Percentiles rank a stretch among this genome's conserved stretches.
Conservation (phyloP, 1,140 invertebrate genomes). For the Drosophila cardini region DNA sequence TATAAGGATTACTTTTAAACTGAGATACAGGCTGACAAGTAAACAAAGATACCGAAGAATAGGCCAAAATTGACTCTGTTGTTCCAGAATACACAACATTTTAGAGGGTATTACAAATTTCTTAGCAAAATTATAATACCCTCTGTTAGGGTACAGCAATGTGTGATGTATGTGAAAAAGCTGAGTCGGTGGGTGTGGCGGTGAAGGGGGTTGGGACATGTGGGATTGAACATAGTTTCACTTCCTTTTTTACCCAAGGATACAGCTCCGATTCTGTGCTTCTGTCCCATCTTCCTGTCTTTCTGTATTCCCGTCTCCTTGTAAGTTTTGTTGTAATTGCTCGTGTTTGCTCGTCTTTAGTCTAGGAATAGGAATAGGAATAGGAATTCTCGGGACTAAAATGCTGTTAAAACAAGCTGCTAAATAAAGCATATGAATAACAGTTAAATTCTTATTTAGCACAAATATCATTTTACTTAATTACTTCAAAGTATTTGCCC, state of each 20-base stretch:
- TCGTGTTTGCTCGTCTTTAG: background rate
- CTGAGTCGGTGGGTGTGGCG: no score
- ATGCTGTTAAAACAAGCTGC: conserved; percentile 17
- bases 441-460: background rate
- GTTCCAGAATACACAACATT: no score
- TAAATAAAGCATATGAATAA: conserved; percentile 21
- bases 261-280: background rate
- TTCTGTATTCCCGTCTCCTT: background rate
- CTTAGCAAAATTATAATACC: no score
- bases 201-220: no score
- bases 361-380: background rate
- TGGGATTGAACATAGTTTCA: background rate
- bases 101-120: no score
- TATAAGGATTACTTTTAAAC: no score
- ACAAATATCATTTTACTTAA: conserved; percentile 40
- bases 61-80: no score
- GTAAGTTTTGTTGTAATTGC: background rate
- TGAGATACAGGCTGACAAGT: no score
- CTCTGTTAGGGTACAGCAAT: conserved; percentile 13
- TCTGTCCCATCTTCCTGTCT: background rate
- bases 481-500: conserved; percentile 32
- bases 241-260: background rate
- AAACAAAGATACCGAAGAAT: no score
- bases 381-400: background rate
- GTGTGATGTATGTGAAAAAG: conserved; percentile 13